phyloP scores from a whole-genome alignment of 2,113 vertebrate genomes.

The Trinectes maculatus region DNA sequence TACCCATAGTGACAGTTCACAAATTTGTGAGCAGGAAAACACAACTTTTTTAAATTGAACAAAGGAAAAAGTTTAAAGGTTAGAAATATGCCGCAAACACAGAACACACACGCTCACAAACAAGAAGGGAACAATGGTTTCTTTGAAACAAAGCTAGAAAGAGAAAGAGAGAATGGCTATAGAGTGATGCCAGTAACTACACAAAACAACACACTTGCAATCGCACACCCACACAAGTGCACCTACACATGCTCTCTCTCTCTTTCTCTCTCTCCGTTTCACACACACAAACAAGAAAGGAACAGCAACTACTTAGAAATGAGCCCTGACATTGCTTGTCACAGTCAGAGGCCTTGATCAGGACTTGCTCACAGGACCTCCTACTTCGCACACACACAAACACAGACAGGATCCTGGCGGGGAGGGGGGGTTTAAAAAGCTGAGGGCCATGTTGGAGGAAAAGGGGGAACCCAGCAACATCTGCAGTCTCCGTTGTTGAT shows the following conservation, averaged over 20 bases:
- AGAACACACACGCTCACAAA: slow-evolving; percentile 7
- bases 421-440: slow-evolving; percentile 61
- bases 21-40: no score
- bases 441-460: slow-evolving; percentile 82
- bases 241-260: slow-evolving; percentile 36
- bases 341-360: slow-evolving; percentile 79
- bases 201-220: slow-evolving; percentile 33
- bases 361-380: slow-evolving; percentile 78
- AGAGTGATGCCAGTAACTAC: slow-evolving; percentile 49
- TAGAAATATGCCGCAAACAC: no score
- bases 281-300: slow-evolving; percentile 58
- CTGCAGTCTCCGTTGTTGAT: slow-evolving; percentile 85
- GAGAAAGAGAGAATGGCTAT: slow-evolving; percentile 23
- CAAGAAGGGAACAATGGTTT: slow-evolving; percentile 38
- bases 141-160: slow-evolving; percentile 58
- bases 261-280: not conserved
- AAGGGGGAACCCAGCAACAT: slow-evolving; percentile 82
- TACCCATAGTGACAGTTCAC: no score
- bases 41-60: no score
- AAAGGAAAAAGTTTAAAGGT: no score
- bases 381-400: slow-evolving; percentile 67
- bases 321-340: slow-evolving; percentile 75
- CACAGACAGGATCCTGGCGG: slow-evolving; percentile 38
- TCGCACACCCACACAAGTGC: slow-evolving; percentile 54
- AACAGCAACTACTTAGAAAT: slow-evolving; percentile 68